A percentile compares a stretch with the other conserved stretches of the same genome.
Evolutionary conservation across 2,113 vertebrate species (phyloP).

Genomic region (Acrocephalus kingi): DNA sequence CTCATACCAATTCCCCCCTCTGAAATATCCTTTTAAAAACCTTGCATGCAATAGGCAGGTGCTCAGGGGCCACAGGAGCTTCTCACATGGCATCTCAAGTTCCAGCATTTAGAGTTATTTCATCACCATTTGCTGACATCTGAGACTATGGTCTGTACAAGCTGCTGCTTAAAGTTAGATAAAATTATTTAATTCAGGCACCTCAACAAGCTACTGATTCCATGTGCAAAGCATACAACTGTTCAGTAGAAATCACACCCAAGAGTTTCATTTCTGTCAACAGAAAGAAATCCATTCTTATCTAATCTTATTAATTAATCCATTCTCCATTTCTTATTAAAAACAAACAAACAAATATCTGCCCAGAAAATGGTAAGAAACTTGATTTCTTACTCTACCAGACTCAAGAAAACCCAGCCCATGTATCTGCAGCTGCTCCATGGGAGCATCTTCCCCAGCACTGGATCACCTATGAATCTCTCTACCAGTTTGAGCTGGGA

Average conservation of each 20-base stretch:
- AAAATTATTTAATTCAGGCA: background rate
- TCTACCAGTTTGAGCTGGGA: background rate
- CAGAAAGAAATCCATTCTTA: background rate
- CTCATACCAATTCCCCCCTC: background rate
- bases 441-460: accelerated
- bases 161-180: background rate
- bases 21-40: background rate
- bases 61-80: background rate
- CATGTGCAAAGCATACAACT: background rate
- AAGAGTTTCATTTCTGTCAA: background rate
- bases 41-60: background rate
- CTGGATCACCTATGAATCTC: background rate
- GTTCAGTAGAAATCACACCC: background rate
- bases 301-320: no score
- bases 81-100: background rate
- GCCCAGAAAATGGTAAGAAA: background rate
- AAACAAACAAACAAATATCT: background rate
- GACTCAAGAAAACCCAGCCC: background rate
- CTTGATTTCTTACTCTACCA: background rate
- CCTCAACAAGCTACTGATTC: background rate
- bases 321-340: background rate
- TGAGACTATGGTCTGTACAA: background rate
- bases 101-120: background rate
- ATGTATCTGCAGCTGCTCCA: background rate
- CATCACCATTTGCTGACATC: accelerated